Base-by-base conservation (phyloP, 1,140 invertebrate species). In the Philotrypesis tridentata region DNA sequence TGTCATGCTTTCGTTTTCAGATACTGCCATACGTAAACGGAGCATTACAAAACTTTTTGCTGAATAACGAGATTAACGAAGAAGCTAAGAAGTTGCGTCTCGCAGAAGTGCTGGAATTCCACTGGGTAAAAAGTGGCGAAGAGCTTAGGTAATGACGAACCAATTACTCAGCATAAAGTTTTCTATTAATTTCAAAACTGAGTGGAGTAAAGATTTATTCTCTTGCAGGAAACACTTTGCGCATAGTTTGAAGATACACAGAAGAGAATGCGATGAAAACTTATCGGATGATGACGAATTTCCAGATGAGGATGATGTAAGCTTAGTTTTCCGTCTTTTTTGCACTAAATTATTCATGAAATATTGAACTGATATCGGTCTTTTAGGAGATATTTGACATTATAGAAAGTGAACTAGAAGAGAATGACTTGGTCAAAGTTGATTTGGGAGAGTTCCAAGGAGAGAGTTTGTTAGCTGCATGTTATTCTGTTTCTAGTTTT, bases 21-120 rank as follows among this genome's bases (percentile, higher is more conserved):
- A 93, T 93, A 67, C 87, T 93, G 23, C 93, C 93, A 0, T 95
- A 94, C 86, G 90, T 94, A 17, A 94, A 94, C 87, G 94, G 93
- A 48, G 91, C 93, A 14, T 86, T 95, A 48, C 94, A 94, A 86
- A 94, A 93, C 87, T 93, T 94, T 79, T 85, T 94, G 29, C 90
- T 89, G 1, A 92, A 94, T 83, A 90, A 91, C 11, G 85, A 89
- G 17, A 93, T 94, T 14, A 90, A 93, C 78, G 91, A 93, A 71
- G 92, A 93, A 81, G 94, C 93, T 5, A 92, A 90, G 71, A 90
- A 90, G 68, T 92, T 93, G 79, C 91, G 87, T 21, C 85, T 91
- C 31, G 87, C 87, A 33, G 84, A 86, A 11, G 78, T 93, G 74
- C 85, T 94, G 23, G 88, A 92, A 68, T 91, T 92, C 84, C 92